Evolutionary conservation across 2,797 vertebrate genomes (phyloP), one percentile per base, ranked within the genome.

Genomic region (Alcedo atthis): DNA sequence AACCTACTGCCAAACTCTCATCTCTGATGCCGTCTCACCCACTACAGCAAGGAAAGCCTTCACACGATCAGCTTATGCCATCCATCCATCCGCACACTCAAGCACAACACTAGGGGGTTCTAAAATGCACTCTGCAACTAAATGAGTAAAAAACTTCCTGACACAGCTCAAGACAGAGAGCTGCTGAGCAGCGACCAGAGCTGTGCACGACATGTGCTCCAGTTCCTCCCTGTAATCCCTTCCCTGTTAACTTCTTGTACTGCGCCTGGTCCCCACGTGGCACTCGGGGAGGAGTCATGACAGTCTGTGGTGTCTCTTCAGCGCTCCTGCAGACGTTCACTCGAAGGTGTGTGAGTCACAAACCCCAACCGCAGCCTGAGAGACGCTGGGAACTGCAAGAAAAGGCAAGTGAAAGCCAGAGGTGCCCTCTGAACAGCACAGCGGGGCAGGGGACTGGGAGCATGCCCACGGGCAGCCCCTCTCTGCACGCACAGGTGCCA

Each of bases 141-240:
- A 48, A 76, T 4, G 53, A 53, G 40, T 6, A 30, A 16, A 43
- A 30, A 8, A 26, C n/a, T 46, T 68, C 30, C 37, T 43, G 54
- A 53, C 37, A 6, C 40, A 69, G 64, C 54, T 3, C 8, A 3
- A 35, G 40, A 11, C 26, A 5, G 35, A 6, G 13, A 1, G 16
- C 28, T 18, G 53, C 0, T 17, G 57, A 30, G 73, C 66, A 24
- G 49, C 49, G 49, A 51, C 49, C 45, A 7, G 68, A 75, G 74
- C 74, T 32, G 40, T 8, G 28, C 37, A 9, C 1, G 2, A 32
- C 21, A 11, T 1, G 0, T 9, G 2, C 15, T 10, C 37, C 55
- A n/a, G 3, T 24, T 49, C 53, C 70, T 75, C 59, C 53, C 53
- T 49, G 28, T 21, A 25, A 66, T 35, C 54, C 70, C 28, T 70